Conservation (phyloP, 2,888 invertebrate genomes). For the Anarsia innoxiella region DNA sequence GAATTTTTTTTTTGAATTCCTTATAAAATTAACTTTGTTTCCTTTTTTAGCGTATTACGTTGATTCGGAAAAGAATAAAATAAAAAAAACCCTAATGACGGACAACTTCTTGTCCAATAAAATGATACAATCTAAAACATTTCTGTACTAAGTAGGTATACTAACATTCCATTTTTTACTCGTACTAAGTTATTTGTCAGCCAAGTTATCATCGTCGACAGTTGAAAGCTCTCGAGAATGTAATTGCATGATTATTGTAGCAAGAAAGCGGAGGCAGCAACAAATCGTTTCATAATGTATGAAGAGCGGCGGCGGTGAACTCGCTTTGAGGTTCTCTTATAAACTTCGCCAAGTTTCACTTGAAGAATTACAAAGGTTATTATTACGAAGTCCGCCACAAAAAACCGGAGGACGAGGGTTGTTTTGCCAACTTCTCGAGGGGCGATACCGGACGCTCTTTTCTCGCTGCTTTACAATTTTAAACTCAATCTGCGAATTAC, state of each 20-base stretch:
- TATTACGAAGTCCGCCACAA: conserved; percentile 43
- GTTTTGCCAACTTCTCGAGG: conserved; percentile 37
- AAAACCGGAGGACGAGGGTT: conserved; percentile 36
- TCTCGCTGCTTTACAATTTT: conserved; percentile 25
- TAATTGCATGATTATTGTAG: conserved; percentile 13
- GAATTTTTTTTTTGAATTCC: conserved; percentile 12
- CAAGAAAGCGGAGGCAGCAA: conserved; percentile 21
- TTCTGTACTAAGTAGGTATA: conserved; percentile 6
- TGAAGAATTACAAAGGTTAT: conserved; percentile 53
- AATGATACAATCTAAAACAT: too few relatives aligned
- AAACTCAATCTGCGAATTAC: conserved; percentile 8
- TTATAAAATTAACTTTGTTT: too few relatives aligned
- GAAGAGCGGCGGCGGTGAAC: conserved; percentile 29
- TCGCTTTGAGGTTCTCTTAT: conserved; percentile 39
- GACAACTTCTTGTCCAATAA: too few relatives aligned
- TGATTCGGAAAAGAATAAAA: too few relatives aligned
- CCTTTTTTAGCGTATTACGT: too few relatives aligned
- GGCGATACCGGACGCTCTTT: conserved; percentile 28
- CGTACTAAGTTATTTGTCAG: too few relatives aligned
- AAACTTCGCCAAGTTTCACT: conserved; percentile 43
- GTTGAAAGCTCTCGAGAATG: too few relatives aligned
- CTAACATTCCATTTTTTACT: conserved; percentile 12
- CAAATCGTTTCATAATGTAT: conserved; percentile 36
- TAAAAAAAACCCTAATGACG: too few relatives aligned
- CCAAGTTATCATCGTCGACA: too few relatives aligned